Base-by-base conservation (phyloP, 2,888 invertebrate genomes). In the Chrysolina haemoptera region DNA sequence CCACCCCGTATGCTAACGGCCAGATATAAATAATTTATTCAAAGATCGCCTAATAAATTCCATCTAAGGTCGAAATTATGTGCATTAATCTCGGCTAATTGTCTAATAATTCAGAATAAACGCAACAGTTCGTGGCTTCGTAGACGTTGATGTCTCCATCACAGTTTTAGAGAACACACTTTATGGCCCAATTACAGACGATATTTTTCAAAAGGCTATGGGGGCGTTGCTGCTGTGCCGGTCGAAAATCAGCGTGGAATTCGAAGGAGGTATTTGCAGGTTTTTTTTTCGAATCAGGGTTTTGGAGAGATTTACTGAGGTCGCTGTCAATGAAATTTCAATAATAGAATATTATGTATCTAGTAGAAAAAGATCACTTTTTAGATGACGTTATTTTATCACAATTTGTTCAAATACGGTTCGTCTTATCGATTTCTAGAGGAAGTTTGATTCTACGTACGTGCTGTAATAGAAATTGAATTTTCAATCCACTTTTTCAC, bases 51-150 rank as follows among this genome's bases (percentile, higher is more conserved):
- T 71, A 80, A 83, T 84, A 84, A 85, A 84, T 82, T 80, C 82
- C 80, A 76, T 83, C 81, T 82, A 82, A 83, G 84, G 82, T 83
- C 80, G 82, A 81, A 83, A 84, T 85, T 85, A 84, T 83, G 83
- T 81, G 84, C 85, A 86, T 86, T 85, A 84, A 85, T 85, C 85
- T 82, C 79, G 77, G 78, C 83, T 86, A 86, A 86, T 86, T 85
- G 85, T 85, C 83, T 83, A 85, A 85, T 86, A 86, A 85, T 84
- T 86, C 84, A 84, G 84, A 80, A 80, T 80, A 77, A 82, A 81
- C 80, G 83, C 79, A 80, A 79, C 77, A 82, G 83, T 83, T 85
- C 85, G 85, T 85, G 85, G 83, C 82, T 79, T 76, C 72, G 73
- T 73, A 76, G 84, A 82, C 84, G 80, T 84, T 85, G 85, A 85